Evolutionary conservation across 2,797 vertebrate genomes (phyloP).

Genomic region (Halcyon smyrnensis): DNA sequence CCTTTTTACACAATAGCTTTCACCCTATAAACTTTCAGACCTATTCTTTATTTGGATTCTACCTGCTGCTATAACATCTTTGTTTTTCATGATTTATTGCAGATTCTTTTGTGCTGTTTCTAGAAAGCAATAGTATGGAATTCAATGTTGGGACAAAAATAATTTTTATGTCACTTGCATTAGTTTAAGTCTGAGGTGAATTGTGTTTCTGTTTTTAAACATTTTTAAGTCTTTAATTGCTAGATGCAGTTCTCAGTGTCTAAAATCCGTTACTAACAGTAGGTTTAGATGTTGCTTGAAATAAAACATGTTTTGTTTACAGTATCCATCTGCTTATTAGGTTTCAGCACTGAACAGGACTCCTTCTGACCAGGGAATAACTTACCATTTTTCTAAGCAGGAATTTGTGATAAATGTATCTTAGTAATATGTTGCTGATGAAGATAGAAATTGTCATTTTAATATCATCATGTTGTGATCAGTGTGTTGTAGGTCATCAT

Average conservation of each 20-base stretch:
- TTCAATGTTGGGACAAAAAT: neutral
- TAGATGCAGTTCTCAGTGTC: neutral
- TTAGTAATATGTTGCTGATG: neutral
- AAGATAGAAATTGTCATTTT: neutral
- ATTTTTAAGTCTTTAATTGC: neutral
- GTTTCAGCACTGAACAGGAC: constrained; percentile 27
- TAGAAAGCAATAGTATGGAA: neutral
- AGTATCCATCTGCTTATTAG: constrained; percentile 22
- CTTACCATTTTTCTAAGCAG: neutral
- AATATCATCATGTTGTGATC: neutral
- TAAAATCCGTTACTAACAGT: neutral
- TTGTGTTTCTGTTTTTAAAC: neutral
- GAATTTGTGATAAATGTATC: neutral
- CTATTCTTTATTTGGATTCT: neutral
- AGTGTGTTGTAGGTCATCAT: neutral
- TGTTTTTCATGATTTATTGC: neutral
- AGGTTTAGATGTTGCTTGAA: neutral
- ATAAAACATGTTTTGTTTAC: constrained; percentile 23
- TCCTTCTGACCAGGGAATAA: neutral
- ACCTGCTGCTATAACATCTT: neutral
- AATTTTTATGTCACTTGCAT: neutral
- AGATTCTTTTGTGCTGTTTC: neutral
- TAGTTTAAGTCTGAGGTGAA: neutral
- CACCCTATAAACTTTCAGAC: neutral
- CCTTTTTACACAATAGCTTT: neutral